Base-by-base conservation (phyloP, 2,888 invertebrate genomes). In the Syrphus vitripennis region DNA sequence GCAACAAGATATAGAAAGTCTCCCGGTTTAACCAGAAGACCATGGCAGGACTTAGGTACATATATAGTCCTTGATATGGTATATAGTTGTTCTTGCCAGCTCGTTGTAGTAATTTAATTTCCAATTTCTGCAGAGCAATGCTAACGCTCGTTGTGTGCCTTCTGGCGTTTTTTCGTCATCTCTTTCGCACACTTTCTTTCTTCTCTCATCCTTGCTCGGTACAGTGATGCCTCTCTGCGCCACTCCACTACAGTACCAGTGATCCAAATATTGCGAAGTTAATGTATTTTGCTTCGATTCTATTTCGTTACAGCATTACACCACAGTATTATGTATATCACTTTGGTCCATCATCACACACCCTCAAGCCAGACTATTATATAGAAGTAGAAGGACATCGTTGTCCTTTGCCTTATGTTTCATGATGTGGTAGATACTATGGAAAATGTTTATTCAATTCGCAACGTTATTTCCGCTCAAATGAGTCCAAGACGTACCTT, bases 401-500 rank as follows among this genome's bases (percentile, higher is more conserved):
- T 61, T 53, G 76, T 82, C 69, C 45, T 81, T 55, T 45, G 74
- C 79, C 83, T 69, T 80, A 75, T 80, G 83, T 57, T 76, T 67
- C 76, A 12, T 74, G 72, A 63, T 65, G 71, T 48, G 50, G 16
- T 29, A 55, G n/a, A 5, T 71, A 65, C 61, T 76, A 76, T 81
- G 69, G 76, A 59, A 84, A 84, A 77, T 84, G 84, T 81, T 81
- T 84, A 84, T 84, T 84, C 84, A 84, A 84, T 84, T 71, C 76
- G 42, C 48, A 45, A 67, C 26, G 61, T 72, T 84, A 76, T 81
- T 84, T 84, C 76, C 67, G 76, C 76, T 77, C 67, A 71, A 84
- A 71, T 67, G 31, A 67, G 4, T 55, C 34, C 42, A 72, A 81
- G 76, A 72, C 74, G 19, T 29, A 19, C 19, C 3, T 1, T 19